phyloP scores from a whole-genome alignment of 2,113 vertebrate species.

The Astur gentilis region DNA sequence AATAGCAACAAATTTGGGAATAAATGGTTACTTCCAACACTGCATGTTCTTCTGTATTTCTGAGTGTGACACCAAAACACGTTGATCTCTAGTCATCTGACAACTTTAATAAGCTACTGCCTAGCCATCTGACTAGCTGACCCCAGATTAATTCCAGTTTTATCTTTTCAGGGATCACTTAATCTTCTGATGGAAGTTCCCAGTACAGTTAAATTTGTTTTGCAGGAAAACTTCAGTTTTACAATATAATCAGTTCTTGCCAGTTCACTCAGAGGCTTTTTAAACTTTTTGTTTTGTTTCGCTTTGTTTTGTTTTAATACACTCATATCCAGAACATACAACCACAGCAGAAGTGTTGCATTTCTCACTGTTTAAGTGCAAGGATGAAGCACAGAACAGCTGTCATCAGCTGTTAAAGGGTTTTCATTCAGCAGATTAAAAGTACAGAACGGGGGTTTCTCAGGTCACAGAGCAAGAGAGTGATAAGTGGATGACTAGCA shows the following conservation, averaged over 20 bases:
- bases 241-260: not conserved
- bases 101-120: not conserved
- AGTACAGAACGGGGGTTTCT: not conserved
- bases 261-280: not conserved
- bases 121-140: not conserved
- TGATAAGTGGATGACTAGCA: not conserved
- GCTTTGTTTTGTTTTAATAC: not conserved
- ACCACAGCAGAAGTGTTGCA: not conserved
- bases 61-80: not conserved
- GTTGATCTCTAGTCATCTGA: not conserved
- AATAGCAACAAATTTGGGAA: not conserved
- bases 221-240: not conserved
- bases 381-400: not conserved
- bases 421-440: slow-evolving; percentile 28
- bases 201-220: not conserved
- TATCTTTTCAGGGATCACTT: not conserved
- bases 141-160: not conserved
- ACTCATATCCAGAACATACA: not conserved
- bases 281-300: not conserved
- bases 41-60: not conserved
- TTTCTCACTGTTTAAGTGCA: not conserved
- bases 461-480: slow-evolving; percentile 9
- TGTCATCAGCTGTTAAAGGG: not conserved
- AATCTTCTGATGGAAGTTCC: not conserved
- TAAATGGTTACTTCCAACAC: not conserved